Evolutionary conservation across 2,797 vertebrate species (phyloP), one percentile per base, ranked within the genome.

Genomic region (Monodelphis domestica): DNA sequence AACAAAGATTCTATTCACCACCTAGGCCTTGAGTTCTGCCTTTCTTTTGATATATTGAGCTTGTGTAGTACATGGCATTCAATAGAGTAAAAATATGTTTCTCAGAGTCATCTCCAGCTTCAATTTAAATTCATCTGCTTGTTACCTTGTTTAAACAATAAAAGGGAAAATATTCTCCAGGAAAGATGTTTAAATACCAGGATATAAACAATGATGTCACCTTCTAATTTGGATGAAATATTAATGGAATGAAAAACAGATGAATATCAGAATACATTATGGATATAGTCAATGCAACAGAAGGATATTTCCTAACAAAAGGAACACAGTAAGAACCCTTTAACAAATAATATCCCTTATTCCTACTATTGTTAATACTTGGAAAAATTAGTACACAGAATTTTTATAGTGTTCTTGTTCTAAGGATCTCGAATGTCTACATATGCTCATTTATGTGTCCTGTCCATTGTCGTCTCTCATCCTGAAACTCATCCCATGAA

Each of bases 101-200:
- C 33, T 88, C 87, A 89, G 92, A 88, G 15, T 94, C 26, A 95
- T 78, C 52, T 91, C 94, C 57, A 89, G 38, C 84, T 93, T 96
- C 54, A 97, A 93, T 92, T 94, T 94, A 95, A 96, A 94, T 90
- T 91, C 21, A 94, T 93, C 59, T 95, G 54, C 59, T 94, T 92
- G 57, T 91, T 97, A 94, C 88, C 70, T 94, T 96, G 91, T 95
- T 93, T 89, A 94, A 95, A 96, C 87, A 97, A 95, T 95, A 91
- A 89, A 95, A 88, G 21, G 45, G 56, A 94, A 94, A 96, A 92
- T 93, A 94, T 91, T 95, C 91, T 33, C 17, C 12, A 90, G 57
- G 84, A 95, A 94, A 94, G 89, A 94, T 93, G 53, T 63, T 96
- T 94, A 96, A 96, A 90, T 93, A 92, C 29, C 9, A 94, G 29